A percentile compares a stretch with the other conserved stretches of the same genome.
These are phyloP conservation scores for Drosophila ficusphila DNA, from an alignment of 1,140 invertebrate species.

Conservation along the genomic window DNA sequence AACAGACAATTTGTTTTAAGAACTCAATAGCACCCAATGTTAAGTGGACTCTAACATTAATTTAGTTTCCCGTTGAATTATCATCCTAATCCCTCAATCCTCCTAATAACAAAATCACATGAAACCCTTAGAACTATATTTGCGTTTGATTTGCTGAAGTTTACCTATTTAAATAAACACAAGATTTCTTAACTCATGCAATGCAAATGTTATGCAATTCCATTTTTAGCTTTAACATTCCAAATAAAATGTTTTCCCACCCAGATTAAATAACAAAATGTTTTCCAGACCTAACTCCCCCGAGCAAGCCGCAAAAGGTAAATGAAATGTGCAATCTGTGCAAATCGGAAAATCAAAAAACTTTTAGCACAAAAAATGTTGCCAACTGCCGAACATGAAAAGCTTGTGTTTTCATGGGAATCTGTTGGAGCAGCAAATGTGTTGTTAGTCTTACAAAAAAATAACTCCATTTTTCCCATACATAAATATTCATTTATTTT, in stretches of 20 bases:
- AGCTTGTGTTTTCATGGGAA: slow-evolving; percentile 1
- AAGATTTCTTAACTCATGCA: slow-evolving; percentile 4
- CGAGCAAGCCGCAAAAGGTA: slow-evolving; percentile 37
- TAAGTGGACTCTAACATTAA: no score
- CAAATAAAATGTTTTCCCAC: slow-evolving; percentile 17
- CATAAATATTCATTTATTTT: slow-evolving; percentile 44
- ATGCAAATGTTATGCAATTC: slow-evolving; percentile 17
- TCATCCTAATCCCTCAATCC: background rate
- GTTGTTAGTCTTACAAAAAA: slow-evolving; percentile 11
- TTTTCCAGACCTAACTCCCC: slow-evolving; percentile 12
- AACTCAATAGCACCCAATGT: no score
- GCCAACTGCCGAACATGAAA: slow-evolving; percentile 20
- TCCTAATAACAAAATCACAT: background rate
- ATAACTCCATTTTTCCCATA: slow-evolving; percentile 15
- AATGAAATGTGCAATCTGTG: slow-evolving; percentile 52
- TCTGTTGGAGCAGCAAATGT: slow-evolving; percentile 7
- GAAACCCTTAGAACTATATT: background rate
- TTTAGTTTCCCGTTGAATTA: background rate
- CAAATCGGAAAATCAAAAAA: slow-evolving; percentile 39
- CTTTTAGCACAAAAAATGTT: slow-evolving; percentile 34
- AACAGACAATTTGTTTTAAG: no score
- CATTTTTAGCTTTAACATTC: slow-evolving; percentile 8
- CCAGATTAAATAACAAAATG: slow-evolving; percentile 32
- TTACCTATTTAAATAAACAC: slow-evolving; percentile 17
- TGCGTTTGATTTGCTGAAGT: background rate